These are phyloP conservation scores for Rotaria macrura DNA, from an alignment of 2,888 invertebrate species.

Conservation along the genomic window DNA sequence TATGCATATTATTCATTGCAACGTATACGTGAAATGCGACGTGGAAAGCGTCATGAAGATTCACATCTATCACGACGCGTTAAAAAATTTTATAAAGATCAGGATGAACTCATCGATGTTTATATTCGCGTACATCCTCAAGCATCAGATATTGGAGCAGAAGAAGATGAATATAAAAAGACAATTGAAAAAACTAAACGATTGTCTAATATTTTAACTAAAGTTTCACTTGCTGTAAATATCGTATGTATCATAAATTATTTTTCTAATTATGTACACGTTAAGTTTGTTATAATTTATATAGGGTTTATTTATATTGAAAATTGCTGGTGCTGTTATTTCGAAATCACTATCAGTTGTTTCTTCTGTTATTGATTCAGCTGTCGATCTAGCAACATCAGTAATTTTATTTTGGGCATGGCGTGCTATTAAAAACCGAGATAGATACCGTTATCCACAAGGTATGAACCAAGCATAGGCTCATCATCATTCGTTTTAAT, in stretches of 20 bases:
- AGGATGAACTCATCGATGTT: not conserved
- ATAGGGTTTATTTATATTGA: conserved; percentile 35
- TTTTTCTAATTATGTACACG: not conserved
- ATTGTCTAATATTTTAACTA: not conserved
- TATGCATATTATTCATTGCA: not conserved
- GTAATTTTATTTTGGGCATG: conserved; percentile 48
- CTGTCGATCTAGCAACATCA: conserved; percentile 51
- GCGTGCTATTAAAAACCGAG: conserved; percentile 47
- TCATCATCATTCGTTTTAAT: no score
- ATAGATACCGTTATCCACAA: conserved; percentile 51
- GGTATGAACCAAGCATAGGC: conserved; percentile 37
- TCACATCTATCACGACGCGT: not conserved
- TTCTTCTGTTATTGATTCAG: conserved; percentile 52
- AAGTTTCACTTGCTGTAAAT: not conserved
- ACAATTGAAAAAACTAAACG: not conserved
- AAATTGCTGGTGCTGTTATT: conserved; percentile 48
- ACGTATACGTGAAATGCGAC: not conserved
- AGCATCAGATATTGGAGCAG: not conserved
- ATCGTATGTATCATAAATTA: not conserved
- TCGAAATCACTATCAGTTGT: conserved; percentile 53
- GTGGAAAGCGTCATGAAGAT: not conserved
- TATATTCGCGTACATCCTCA: not conserved
- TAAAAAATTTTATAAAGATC: not conserved
- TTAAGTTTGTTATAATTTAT: not conserved
- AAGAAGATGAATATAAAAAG: not conserved